Evolutionary conservation across 2,888 invertebrate genomes (phyloP).

Genomic region (Macrostomum cliftonense): DNA sequence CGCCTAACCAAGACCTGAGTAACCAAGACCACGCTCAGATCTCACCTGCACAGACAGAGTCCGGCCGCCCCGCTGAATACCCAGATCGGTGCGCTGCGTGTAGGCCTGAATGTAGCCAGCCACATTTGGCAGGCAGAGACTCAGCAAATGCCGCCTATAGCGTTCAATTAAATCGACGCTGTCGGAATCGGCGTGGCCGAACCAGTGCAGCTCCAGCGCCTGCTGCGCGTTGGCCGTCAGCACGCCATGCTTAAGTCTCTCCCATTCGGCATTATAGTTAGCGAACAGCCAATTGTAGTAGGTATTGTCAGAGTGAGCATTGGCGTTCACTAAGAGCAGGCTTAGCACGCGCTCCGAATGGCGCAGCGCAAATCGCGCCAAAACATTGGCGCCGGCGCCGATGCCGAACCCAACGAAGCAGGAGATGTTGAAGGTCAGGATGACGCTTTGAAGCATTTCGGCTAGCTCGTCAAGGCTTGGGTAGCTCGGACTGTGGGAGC

Average conservation of each 20-base stretch:
- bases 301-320: conserved; percentile 45
- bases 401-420: conserved; percentile 81
- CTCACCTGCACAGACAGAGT: no score
- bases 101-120: conserved; percentile 80
- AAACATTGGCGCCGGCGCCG: conserved; percentile 85
- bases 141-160: conserved; percentile 63
- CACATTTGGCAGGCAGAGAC: conserved; percentile 75
- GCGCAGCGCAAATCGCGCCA: conserved; percentile 63
- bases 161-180: conserved; percentile 76
- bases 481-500: conserved; percentile 42
- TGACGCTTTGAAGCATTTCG: conserved; percentile 66
- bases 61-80: conserved; percentile 42
- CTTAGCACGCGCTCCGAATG: conserved; percentile 75
- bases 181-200: conserved; percentile 55
- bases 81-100: conserved; percentile 64
- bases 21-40: no score
- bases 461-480: conserved; percentile 90
- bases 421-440: conserved; percentile 61
- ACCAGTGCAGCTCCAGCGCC: conserved; percentile 98
- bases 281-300: no score
- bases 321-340: conserved; percentile 75
- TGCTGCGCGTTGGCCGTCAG: conserved; percentile 52
- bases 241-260: conserved; percentile 6
- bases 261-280: conserved; percentile 3
- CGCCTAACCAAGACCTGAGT: no score